Base-by-base conservation (phyloP, 2,888 invertebrate genomes). In the Nasonovia ribisnigri region DNA sequence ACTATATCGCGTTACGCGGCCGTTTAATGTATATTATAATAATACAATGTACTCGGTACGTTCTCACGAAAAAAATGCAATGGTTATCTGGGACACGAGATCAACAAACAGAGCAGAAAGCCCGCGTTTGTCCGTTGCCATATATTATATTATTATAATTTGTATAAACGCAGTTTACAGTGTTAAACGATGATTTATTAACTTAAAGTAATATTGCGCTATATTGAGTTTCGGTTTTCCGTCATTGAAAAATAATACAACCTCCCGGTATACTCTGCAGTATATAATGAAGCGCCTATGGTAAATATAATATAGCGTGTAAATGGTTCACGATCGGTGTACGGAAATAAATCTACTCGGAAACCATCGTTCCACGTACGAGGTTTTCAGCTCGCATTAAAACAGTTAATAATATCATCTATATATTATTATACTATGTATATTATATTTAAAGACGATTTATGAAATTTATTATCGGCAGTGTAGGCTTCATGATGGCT, bases 51-150 rank as follows among this genome's bases (percentile, higher is more conserved):
- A 67, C 29, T 43, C 26, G 24, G 20, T 20, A 20, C 77, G 77
- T 90, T 90, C 90, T 67, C 90, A 90, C 90, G 90, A 46, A n/a
- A 24, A 48, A 90, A 60, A 46, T 42, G 43, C 46, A 29, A 48
- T 36, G 90, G 48, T 54, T 84, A 91, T 84, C 54, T 43, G 84
- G 91, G 26, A 16, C 90, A 51, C 77, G 11, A 77, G 26, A 84
- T n/a, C 48, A 51, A 42, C 29, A 91, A 91, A 91, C 90, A 91
- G 90, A 91, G 90, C 90, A 48, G 84, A 91, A 91, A 51, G 46
- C 26, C 67, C 67, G 46, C 90, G 43, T 6, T 43, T 29, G 84
- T 84, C 84, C 84, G 84, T 36, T 36, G 16, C 77, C 26, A 43
- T 84, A 26, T 84, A 84, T 43, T 84, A 84, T 16, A 20, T 77